Evolutionary conservation across 2,888 invertebrate genomes (phyloP), one percentile per base, ranked within the genome.

Genomic region (Lepidocyrtoides sp.): DNA sequence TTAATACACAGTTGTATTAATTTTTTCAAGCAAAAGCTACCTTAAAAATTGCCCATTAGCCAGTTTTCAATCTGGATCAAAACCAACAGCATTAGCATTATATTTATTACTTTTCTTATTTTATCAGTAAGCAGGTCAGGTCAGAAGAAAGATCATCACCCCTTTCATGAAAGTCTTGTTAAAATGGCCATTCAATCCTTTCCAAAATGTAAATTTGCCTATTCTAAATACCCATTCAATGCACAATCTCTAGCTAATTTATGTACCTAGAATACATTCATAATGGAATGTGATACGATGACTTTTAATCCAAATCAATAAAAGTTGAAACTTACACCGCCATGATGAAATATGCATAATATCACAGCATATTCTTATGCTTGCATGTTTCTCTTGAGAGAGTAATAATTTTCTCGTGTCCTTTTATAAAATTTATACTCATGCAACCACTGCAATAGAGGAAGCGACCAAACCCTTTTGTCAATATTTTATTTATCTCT

Each of bases 271-370:
- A 29, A 32, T 63, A 5, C 51, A n/a, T n/a, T 51, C 23, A 26
- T 63, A 63, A 63, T 20, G 69, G 0, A 69, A 69, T 41, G 2
- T 20, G 69, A 69, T 69, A 36, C 36, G 41, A 41, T 69, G 8
- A 69, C 36, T 66, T 36, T 36, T 36, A 69, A 69, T 69, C 69
- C 36, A 69, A 36, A 69, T 69, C 69, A 69, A 69, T 69, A 69
- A 69, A 69, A 69, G 2, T 69, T 69, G 69, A 69, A 69, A 36
- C 69, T 36, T 41, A 41, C 32, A 66, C 63, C 63, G 63, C 63
- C 63, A 66, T n/a, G 32, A 66, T 66, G 14, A 12, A 23, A 57
- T 41, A 26, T 10, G 23, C 57, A 57, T 63, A n/a, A 2, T 32
- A 63, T 29, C 63, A 63, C 63, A 32, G 4, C 20, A 32, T 26